phyloP scores from a whole-genome alignment of 53 echinoderm and acorn worm species.

The Paracentrotus lividus region DNA sequence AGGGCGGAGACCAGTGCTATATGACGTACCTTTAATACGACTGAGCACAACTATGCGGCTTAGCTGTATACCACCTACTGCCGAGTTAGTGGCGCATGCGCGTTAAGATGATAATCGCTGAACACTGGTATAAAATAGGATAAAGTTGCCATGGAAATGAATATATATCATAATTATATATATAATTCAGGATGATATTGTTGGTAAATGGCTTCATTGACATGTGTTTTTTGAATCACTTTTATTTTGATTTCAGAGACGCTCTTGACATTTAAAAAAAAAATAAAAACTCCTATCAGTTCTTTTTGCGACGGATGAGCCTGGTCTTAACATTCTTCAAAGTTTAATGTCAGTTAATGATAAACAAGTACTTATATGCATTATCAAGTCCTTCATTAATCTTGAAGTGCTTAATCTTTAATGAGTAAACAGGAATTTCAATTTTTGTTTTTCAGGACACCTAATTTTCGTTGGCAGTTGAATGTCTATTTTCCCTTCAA shows the following conservation, averaged over 20 bases:
- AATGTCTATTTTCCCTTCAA: not conserved
- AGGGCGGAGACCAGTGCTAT: constrained; percentile 36
- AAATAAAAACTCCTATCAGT: too few relatives aligned
- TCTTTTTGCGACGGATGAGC: not conserved
- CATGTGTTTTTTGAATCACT: not conserved
- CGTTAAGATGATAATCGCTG: not conserved
- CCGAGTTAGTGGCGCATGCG: constrained; percentile 47
- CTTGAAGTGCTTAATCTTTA: too few relatives aligned
- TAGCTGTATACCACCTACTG: not conserved
- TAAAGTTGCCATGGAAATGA: constrained; percentile 8
- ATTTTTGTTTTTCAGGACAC: not conserved
- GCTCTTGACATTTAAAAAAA: not conserved
- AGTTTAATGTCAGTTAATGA: not conserved
- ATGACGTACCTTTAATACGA: constrained; percentile 25
- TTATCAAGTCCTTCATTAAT: too few relatives aligned
- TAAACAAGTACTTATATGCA: too few relatives aligned
- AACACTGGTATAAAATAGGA: constrained; percentile 17
- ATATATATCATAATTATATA: not conserved
- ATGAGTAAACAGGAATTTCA: too few relatives aligned
- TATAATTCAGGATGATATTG: not conserved
- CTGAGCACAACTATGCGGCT: constrained; percentile 52
- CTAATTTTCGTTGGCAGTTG: not conserved
- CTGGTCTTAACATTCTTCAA: not conserved
- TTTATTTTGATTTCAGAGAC: not conserved
- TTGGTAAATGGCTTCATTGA: not conserved